Conservation (phyloP, 2,888 invertebrate species). For the Listrodromus nycthemerus region DNA sequence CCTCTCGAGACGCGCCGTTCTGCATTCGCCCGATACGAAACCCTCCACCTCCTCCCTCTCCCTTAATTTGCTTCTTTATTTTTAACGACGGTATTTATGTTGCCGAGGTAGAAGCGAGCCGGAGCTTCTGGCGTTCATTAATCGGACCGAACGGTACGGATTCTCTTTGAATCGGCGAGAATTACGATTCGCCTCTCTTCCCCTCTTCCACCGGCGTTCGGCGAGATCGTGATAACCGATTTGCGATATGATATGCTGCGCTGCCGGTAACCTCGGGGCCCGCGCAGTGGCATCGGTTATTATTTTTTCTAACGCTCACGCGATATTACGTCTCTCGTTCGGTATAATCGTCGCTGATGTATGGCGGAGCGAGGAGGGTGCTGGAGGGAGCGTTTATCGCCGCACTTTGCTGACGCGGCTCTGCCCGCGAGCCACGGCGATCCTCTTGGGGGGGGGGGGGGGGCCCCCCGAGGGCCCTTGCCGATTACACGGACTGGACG, state of each 20-base stretch:
- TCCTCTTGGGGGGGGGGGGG: too few relatives aligned
- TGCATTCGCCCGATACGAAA: background rate
- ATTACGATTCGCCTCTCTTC: conserved; percentile 11
- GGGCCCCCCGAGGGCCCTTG: conserved; percentile 30
- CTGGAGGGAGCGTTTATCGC: conserved; percentile 46
- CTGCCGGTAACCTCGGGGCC: conserved; percentile 10
- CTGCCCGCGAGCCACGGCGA: conserved; percentile 45
- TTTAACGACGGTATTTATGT: background rate
- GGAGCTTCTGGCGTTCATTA: conserved; percentile 16
- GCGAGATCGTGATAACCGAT: conserved; percentile 21
- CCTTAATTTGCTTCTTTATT: background rate
- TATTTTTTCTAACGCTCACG: conserved; percentile 49
- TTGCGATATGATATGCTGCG: background rate
- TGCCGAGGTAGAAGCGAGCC: background rate
- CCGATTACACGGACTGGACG: conserved; percentile 38
- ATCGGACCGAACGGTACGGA: conserved; percentile 24
- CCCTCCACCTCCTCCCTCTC: background rate
- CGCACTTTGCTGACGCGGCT: conserved; percentile 23
- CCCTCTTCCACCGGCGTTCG: background rate
- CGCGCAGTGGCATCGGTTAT: conserved; percentile 22
- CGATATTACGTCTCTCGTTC: conserved; percentile 57
- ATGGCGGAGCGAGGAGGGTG: conserved; percentile 14
- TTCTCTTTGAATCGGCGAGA: conserved; percentile 35
- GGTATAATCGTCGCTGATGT: conserved; percentile 52
- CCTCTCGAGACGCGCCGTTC: background rate